These are phyloP conservation scores for Yponomeuta plumbellus DNA, from an alignment of 2,888 invertebrate genomes.

Conservation along the genomic window DNA sequence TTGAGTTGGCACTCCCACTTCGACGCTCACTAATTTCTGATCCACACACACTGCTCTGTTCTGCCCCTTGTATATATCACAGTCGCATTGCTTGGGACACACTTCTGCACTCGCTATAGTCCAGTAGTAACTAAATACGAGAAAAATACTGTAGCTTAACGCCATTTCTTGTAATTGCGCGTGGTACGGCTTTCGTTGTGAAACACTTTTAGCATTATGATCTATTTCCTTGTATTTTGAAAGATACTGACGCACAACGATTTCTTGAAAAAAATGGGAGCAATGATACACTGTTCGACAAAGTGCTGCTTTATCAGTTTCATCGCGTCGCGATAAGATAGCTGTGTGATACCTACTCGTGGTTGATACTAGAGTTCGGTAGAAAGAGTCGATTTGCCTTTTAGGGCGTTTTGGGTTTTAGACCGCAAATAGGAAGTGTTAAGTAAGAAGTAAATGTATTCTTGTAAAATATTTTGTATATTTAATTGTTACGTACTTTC, in stretches of 20 bases:
- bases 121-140: slow-evolving; percentile 23
- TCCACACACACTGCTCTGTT: slow-evolving; percentile 73
- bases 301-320: slow-evolving; percentile 43
- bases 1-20: slow-evolving; percentile 74
- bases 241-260: slow-evolving; percentile 35
- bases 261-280: slow-evolving; percentile 42
- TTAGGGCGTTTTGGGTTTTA: too few species aligned
- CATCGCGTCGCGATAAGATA: slow-evolving; percentile 47
- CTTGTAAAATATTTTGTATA: slow-evolving; percentile 3
- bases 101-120: slow-evolving; percentile 34
- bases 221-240: slow-evolving; percentile 29
- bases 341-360: slow-evolving; percentile 15
- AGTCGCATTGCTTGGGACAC: slow-evolving; percentile 75
- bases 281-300: slow-evolving; percentile 44
- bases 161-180: slow-evolving; percentile 43
- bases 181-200: slow-evolving; percentile 21
- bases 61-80: slow-evolving; percentile 67
- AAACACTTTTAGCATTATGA: slow-evolving; percentile 44
- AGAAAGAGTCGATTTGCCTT: too few species aligned
- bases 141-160: slow-evolving; percentile 26
- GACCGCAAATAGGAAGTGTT: too few species aligned
- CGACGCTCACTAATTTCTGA: slow-evolving; percentile 75
- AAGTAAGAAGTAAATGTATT: background rate
- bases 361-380: background rate
- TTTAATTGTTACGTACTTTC: background rate